phyloP scores from a whole-genome alignment of 2,888 invertebrate species.

The Cotesia congregata region DNA sequence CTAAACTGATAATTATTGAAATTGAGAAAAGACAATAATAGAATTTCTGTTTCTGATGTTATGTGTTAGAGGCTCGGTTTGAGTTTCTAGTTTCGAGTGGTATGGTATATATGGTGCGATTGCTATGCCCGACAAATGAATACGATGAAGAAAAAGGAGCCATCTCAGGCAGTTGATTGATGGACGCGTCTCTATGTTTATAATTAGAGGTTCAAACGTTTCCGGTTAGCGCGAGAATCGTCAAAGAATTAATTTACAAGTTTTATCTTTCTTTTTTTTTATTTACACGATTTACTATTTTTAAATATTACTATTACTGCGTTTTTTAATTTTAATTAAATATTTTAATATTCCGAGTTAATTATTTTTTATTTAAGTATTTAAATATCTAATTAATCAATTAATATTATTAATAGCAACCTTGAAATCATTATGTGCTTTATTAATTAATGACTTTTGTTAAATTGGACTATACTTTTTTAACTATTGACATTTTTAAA shows the following conservation, averaged over 20 bases:
- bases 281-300: background rate
- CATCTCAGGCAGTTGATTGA: constrained; percentile 60
- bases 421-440: no score
- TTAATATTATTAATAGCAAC: no score
- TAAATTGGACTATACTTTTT: no score
- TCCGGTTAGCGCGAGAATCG: constrained; percentile 35
- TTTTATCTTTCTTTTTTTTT: background rate
- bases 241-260: constrained; percentile 31
- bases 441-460: no score
- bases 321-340: background rate
- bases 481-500: no score
- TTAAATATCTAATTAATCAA: no score
- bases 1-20: background rate
- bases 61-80: background rate
- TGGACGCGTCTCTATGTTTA: constrained; percentile 68
- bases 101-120: no score
- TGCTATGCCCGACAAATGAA: constrained; percentile 16
- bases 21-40: constrained; percentile 1
- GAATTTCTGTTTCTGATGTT: background rate
- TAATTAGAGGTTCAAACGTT: constrained; percentile 64
- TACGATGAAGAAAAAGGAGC: constrained; percentile 20
- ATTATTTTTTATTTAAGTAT: no score
- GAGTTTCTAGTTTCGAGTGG: background rate
- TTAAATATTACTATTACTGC: background rate
- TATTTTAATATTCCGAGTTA: background rate